A percentile compares a stretch with the other conserved stretches of the same genome.
Conservation (phyloP, 2,888 invertebrate species). For the Platycheirus rosarum region DNA sequence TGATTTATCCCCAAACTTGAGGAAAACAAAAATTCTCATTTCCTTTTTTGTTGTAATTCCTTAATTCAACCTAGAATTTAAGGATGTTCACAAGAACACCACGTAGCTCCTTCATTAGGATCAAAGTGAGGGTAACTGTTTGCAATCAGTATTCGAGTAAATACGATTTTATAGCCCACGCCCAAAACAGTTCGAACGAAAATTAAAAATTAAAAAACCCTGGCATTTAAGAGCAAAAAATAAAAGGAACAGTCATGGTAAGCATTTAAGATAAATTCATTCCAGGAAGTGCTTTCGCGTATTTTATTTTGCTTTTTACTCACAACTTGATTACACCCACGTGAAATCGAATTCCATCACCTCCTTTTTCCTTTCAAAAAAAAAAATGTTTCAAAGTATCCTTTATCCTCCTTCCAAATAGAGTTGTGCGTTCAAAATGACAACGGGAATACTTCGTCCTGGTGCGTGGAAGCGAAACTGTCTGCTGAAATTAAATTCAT, state of each 20-base stretch:
- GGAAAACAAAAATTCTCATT: too few species aligned
- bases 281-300: slow-evolving; percentile 19
- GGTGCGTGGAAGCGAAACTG: slow-evolving; percentile 46
- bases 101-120: neutral
- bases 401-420: neutral
- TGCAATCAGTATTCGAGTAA: slow-evolving; percentile 26
- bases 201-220: slow-evolving; percentile 7
- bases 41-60: too few species aligned
- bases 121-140: neutral
- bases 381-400: slow-evolving; percentile 19
- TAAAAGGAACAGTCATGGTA: slow-evolving; percentile 5
- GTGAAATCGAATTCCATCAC: slow-evolving; percentile 26
- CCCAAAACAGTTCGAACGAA: neutral
- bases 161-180: neutral
- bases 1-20: too few species aligned
- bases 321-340: slow-evolving; percentile 22
- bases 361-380: too few species aligned
- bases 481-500: slow-evolving; percentile 62
- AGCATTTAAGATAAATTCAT: slow-evolving; percentile 27
- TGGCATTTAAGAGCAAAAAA: neutral
- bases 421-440: slow-evolving; percentile 1
- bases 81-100: neutral
- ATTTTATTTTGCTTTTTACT: too few species aligned
- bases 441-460: neutral
- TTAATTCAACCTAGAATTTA: neutral